Percentiles rank a stretch among this genome's conserved stretches.
phyloP scores from a whole-genome alignment of 2,113 vertebrate genomes.

The Capreolus pygargus region DNA sequence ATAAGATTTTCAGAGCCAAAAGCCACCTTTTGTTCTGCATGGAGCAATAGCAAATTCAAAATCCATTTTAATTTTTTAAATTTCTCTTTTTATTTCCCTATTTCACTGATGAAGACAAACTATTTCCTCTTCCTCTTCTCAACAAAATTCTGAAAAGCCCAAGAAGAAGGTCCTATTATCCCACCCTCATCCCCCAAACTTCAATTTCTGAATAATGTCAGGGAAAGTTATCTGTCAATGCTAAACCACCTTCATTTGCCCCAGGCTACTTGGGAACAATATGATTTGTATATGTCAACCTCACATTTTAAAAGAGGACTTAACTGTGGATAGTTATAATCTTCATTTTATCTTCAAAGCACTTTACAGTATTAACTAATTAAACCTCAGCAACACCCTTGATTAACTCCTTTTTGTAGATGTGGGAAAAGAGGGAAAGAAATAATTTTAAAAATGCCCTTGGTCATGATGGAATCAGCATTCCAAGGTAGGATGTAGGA shows the following conservation, averaged over 20 bases:
- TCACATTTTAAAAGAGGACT: slow-evolving; percentile 44
- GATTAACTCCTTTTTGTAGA: slow-evolving; percentile 70
- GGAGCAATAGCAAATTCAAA: neutral
- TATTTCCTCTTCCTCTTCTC: neutral
- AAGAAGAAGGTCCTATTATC: neutral
- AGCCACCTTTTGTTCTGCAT: neutral
- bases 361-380: slow-evolving; percentile 59
- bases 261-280: slow-evolving; percentile 32
- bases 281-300: slow-evolving; percentile 49
- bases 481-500: neutral
- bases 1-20: neutral
- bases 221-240: neutral
- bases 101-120: neutral
- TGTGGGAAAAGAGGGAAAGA: slow-evolving; percentile 56
- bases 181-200: neutral
- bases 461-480: slow-evolving; percentile 32
- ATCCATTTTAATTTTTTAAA: neutral
- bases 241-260: slow-evolving; percentile 69
- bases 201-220: neutral
- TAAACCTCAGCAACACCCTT: slow-evolving; percentile 64
- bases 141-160: neutral
- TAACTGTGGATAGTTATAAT: slow-evolving; percentile 44
- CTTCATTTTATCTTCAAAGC: slow-evolving; percentile 66
- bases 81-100: neutral
- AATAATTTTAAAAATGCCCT: slow-evolving; percentile 19